Percentiles rank a stretch among this genome's conserved stretches.
phyloP scores from a whole-genome alignment of 2,888 invertebrate species.

The Chirona hameri region DNA sequence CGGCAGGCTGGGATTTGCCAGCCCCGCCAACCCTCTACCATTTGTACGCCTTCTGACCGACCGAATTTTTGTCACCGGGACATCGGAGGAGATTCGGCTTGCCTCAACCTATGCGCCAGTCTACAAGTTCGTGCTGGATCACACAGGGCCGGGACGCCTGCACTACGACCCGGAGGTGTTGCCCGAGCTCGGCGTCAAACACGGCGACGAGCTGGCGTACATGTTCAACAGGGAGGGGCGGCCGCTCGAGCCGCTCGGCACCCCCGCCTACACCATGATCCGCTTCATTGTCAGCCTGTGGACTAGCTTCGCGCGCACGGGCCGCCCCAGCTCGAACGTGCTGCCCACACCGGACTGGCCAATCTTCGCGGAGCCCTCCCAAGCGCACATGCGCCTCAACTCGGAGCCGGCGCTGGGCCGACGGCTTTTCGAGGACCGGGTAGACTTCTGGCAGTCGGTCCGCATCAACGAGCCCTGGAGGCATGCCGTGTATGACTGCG shows the following conservation, averaged over 20 bases:
- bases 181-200: neutral
- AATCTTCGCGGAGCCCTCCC: neutral
- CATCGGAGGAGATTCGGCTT: neutral
- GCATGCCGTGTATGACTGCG: too few species aligned
- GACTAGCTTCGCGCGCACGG: conserved; percentile 6
- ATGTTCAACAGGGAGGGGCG: neutral
- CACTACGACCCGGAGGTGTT: neutral
- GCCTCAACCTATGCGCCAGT: neutral
- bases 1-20: too few species aligned
- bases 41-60: neutral
- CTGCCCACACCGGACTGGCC: neutral
- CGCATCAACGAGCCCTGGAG: neutral
- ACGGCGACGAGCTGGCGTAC: neutral
- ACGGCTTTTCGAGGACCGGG: neutral
- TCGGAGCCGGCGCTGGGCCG: neutral
- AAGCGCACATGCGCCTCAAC: conserved; percentile 1
- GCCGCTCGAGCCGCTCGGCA: neutral
- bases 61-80: neutral
- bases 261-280: neutral
- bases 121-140: conserved; percentile 1
- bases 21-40: neutral
- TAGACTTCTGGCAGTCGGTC: neutral
- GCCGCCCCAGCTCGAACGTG: neutral
- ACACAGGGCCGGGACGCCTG: neutral
- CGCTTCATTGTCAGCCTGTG: neutral